Base-by-base conservation (phyloP, 2,113 vertebrate species). In the Illadopsis cleaveri region DNA sequence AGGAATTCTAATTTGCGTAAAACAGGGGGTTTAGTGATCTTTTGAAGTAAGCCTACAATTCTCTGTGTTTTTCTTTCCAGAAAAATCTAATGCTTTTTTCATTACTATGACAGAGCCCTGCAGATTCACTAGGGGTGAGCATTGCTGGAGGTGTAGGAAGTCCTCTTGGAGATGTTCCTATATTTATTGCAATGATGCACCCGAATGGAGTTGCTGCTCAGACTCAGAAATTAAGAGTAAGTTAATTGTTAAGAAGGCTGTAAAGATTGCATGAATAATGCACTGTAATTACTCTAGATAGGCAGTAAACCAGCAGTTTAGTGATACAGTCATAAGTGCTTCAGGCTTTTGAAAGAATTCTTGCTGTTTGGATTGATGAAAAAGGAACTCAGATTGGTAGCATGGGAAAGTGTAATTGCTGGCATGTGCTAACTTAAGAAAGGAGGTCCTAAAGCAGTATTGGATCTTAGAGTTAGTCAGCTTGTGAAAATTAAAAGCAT, bases 151-250 rank as follows among this genome's bases (percentile, higher is more conserved):
- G 99, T n/a, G 97, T 99, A 68, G 99, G 99, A 84, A 99, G 99
- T 96, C 99, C 99, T 5, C 98, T 99, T 51, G 99, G 99, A 7
- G 99, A 99, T 58, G 99, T 99, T 72, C 99, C 99, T 25, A 99
- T 99, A 95, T 99, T 99, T 93, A 99, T 99, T 82, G 99, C 99
- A 70, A 99, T 99, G 99, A 99, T 99, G 99, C 99, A 99, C 82
- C 99, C 99, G 0, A 98, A 98, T 40, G 99, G 99, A 90, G 97
- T 99, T 75, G 99, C 99, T 19, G 99, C 99, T 86, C 99, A 99
- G 97, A 99, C 99, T 25, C 99, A 99, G 86, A 99, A 99, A 93
- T 98, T 99, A 66, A 98, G 98, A 98, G 99, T 99, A 97, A 82
- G 97, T 97, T 82, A 68, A 86, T 73, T 66, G 44, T 76, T 79